Evolutionary conservation across 2,888 invertebrate species (phyloP).

Genomic region (Melinaea marsaeus): DNA sequence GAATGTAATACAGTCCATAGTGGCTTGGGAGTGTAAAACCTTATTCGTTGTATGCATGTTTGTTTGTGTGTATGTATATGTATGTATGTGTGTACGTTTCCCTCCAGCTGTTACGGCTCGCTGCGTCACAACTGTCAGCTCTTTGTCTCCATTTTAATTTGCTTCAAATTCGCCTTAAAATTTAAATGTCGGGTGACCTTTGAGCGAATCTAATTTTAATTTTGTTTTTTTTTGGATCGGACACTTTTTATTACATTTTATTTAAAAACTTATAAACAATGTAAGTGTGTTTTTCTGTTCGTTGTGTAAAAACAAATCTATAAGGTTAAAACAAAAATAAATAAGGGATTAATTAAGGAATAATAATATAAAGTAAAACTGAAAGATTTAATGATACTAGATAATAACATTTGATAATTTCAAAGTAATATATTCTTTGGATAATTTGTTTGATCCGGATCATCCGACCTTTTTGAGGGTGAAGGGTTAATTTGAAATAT

Average conservation of each 20-base stretch:
- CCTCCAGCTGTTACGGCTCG: conserved; percentile 16
- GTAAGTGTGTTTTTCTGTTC: too few species aligned
- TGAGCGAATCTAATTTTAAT: background rate
- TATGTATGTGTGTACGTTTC: conserved; percentile 4
- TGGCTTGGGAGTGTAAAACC: conserved; percentile 1
- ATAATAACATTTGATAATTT: too few species aligned
- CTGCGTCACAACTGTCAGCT: conserved; percentile 19
- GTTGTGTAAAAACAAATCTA: too few species aligned
- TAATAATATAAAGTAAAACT: too few species aligned
- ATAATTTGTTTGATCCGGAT: conserved; percentile 8
- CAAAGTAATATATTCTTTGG: background rate
- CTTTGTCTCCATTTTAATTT: conserved; percentile 15
- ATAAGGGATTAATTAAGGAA: too few species aligned
- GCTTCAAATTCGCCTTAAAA: conserved; percentile 6
- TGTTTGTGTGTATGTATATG: conserved; percentile 4
- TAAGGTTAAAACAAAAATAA: too few species aligned
- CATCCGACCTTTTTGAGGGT: conserved; percentile 16
- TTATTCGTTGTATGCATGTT: background rate
- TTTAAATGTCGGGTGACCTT: conserved; percentile 7
- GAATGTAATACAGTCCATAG: conserved; percentile 3
- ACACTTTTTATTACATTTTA: too few species aligned
- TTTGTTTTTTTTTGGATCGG: background rate
- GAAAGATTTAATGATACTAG: too few species aligned
- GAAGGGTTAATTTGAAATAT: background rate
- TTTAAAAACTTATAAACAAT: too few species aligned